A percentile compares a stretch with the other conserved stretches of the same genome.
Conservation (phyloP, 2,888 invertebrate species). For the Phlogophora meticulosa region DNA sequence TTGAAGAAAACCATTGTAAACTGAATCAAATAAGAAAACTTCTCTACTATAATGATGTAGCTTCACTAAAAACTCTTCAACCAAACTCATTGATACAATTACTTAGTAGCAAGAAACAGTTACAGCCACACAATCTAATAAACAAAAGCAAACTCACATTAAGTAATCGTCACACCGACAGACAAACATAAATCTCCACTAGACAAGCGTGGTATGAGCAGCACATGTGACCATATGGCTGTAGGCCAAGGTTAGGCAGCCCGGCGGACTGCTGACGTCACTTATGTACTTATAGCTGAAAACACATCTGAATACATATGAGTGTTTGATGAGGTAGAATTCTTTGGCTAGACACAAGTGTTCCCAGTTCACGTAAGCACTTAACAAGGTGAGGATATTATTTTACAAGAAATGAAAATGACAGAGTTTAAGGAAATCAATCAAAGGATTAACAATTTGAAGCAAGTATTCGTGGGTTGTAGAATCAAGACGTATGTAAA, state of each 20-base stretch:
- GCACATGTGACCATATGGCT: conserved; percentile 52
- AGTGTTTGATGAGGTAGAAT: conserved; percentile 31
- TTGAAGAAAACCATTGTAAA: neutral
- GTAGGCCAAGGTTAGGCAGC: conserved; percentile 63
- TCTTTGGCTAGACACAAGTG: conserved; percentile 26
- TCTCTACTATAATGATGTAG: too few relatives aligned
- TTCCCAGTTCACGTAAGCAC: conserved; percentile 2
- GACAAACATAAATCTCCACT: conserved; percentile 5
- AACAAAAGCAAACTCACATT: conserved; percentile 11
- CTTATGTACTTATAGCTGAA: conserved; percentile 11
- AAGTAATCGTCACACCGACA: conserved; percentile 10
- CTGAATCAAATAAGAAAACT: too few relatives aligned
- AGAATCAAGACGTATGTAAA: too few relatives aligned
- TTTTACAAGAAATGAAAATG: neutral
- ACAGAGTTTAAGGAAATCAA: neutral
- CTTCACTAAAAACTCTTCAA: too few relatives aligned
- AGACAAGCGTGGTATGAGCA: conserved; percentile 23
- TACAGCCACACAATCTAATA: neutral
- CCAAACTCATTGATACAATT: neutral
- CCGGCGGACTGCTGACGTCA: conserved; percentile 46
- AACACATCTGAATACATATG: conserved; percentile 42
- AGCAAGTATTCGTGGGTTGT: neutral
- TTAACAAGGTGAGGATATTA: neutral
- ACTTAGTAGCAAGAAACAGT: neutral
- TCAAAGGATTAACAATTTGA: neutral